Conservation (phyloP, 2,797 vertebrate genomes). For the Florisuga fusca region DNA sequence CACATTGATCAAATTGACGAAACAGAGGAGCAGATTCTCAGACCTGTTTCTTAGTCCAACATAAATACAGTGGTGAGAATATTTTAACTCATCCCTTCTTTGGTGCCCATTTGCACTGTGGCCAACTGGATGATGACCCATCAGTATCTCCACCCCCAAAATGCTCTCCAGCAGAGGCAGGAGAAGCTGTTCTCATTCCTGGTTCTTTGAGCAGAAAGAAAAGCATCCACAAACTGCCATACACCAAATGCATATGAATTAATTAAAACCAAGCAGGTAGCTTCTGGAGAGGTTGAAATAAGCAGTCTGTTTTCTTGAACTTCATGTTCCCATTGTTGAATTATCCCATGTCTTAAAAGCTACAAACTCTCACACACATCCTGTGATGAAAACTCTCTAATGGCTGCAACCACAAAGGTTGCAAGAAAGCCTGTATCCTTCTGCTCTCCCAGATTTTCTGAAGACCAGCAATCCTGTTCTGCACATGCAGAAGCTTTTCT, state of each 20-base stretch:
- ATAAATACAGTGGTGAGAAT: background rate
- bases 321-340: background rate
- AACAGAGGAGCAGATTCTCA: background rate
- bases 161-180: background rate
- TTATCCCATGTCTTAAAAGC: background rate
- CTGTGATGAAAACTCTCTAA: background rate
- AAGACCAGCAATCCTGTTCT: background rate
- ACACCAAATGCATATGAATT: rapidly evolving
- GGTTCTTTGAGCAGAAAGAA: background rate
- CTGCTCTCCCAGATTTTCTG: background rate
- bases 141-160: background rate
- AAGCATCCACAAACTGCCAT: background rate
- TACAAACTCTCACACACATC: background rate
- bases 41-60: background rate
- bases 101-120: background rate
- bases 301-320: background rate
- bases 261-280: background rate
- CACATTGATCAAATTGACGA: background rate
- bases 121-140: background rate
- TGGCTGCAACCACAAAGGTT: background rate
- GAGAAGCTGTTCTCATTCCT: background rate
- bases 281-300: background rate
- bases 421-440: background rate
- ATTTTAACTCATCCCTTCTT: background rate
- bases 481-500: background rate